Evolutionary conservation across 64 coral and sea anemone genomes (phyloP), one percentile per base, ranked within the genome.

Genomic region (Astreopora myriophthalma): DNA sequence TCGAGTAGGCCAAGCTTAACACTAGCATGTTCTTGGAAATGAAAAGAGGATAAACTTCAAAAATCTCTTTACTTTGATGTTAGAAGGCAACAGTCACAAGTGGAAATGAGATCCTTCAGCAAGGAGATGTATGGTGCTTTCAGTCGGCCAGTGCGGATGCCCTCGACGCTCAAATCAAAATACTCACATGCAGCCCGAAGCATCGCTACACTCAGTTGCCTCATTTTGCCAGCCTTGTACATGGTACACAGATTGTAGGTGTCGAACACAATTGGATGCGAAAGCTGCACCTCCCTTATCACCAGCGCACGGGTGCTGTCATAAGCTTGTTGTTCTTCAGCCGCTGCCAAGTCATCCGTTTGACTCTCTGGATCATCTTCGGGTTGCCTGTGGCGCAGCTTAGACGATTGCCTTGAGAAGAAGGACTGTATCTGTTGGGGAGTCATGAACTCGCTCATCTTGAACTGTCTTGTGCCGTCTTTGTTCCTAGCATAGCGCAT

Each of bases 181-280:
- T 90, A 58, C 37, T 90, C 88, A 22, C 88, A 80, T 27, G 65
- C 38, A 23, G 8, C 8, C 9, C 60, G 74, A 2, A 90, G 88
- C 75, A 90, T 89, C 22, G 75, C 14, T 0, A 80, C 74, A 79
- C 88, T 80, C 17, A 80, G 88, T n/a, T 90, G 26, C 9, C 40
- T 39, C 11, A 79, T 26, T 35, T 90, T 90, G 11, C 57, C 74
- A 30, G 57, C 31, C 27, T 40, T 62, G 14, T 76, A 14, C 64
- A 89, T 66, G 19, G 76, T 28, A 67, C 87, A 89, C 12, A 89
- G 57, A 25, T 89, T 89, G 58, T 63, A 89, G 24, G 30, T 62
- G 23, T 89, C 87, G 33, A 65, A 89, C 37, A 64, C 71, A 48
- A 66, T 89, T 34, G 87, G 73, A 61, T 78, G 74, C 12, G 39